Conservation (phyloP, 2,797 vertebrate genomes). For the Poecile montanus region DNA sequence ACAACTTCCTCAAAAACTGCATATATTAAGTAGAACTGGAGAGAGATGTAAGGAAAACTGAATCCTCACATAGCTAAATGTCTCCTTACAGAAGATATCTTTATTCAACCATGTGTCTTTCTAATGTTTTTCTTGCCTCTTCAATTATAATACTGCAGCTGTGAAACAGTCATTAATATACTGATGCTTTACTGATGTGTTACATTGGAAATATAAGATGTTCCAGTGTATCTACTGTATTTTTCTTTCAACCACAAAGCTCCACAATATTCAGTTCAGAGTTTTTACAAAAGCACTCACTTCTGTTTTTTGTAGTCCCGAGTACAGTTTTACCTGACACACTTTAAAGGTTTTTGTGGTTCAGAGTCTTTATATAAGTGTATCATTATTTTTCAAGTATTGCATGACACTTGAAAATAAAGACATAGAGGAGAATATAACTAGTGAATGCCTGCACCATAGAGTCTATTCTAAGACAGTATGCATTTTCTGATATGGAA, state of each 20-base stretch:
- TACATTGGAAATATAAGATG: neutral
- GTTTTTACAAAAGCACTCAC: neutral
- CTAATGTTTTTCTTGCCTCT: conserved; percentile 21
- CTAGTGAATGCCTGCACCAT: neutral
- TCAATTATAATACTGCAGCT: conserved; percentile 37
- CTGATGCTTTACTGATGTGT: neutral
- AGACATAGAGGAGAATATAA: neutral
- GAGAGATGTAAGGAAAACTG: neutral
- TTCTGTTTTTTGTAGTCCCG: neutral
- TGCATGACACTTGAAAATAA: neutral
- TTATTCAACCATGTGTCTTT: neutral
- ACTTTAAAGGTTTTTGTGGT: neutral
- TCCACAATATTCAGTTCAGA: neutral
- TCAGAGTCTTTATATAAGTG: neutral
- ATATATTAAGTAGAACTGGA: neutral
- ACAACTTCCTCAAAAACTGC: neutral
- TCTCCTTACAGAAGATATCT: neutral
- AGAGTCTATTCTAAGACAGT: neutral
- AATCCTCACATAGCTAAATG: neutral
- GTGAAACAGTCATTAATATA: conserved; percentile 16
- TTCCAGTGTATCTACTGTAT: neutral
- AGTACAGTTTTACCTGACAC: neutral
- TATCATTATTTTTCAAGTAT: neutral
- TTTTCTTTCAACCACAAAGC: neutral
- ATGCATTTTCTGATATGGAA: neutral